A percentile compares a stretch with the other conserved stretches of the same genome.
These are phyloP conservation scores for Halcyon badia DNA, from an alignment of 2,797 vertebrate species.

Conservation along the genomic window DNA sequence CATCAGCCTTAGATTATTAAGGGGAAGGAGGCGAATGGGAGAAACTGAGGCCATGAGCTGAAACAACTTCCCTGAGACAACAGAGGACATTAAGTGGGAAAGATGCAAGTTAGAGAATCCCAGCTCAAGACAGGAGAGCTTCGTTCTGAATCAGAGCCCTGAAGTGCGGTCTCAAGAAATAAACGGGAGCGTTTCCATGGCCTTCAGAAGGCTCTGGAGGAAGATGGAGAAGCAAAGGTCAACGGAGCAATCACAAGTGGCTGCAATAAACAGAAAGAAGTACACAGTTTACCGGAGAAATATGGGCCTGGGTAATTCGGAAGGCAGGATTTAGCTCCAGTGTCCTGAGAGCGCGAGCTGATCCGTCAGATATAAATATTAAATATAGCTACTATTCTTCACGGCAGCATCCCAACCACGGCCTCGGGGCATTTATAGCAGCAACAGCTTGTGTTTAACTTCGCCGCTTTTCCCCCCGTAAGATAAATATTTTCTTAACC, in stretches of 20 bases:
- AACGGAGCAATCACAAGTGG: constrained; percentile 35
- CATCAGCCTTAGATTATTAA: not conserved
- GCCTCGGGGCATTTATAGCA: constrained; percentile 43
- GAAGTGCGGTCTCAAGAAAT: not conserved
- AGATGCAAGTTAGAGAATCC: not conserved
- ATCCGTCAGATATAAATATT: constrained; percentile 67
- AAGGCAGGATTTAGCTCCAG: constrained; percentile 35
- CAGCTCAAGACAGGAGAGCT: not conserved
- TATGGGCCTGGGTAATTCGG: constrained; percentile 37
- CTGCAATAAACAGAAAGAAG: constrained; percentile 51
- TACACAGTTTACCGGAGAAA: constrained; percentile 48
- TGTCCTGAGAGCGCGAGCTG: not conserved
- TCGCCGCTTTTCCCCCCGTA: not conserved
- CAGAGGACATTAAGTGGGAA: not conserved
- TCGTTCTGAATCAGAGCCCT: not conserved
- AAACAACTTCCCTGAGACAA: not conserved
- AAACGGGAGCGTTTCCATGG: not conserved
- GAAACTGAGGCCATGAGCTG: not conserved
- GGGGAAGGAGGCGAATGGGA: not conserved
- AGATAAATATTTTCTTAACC: constrained; percentile 67
- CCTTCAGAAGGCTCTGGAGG: not conserved
- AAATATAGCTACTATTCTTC: constrained; percentile 66
- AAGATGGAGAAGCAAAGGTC: constrained; percentile 45
- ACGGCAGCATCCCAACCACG: constrained; percentile 10
- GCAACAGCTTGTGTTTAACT: constrained; percentile 42